These are phyloP conservation scores for Platyura marginata DNA, from an alignment of 1,140 invertebrate species.

Conservation along the genomic window DNA sequence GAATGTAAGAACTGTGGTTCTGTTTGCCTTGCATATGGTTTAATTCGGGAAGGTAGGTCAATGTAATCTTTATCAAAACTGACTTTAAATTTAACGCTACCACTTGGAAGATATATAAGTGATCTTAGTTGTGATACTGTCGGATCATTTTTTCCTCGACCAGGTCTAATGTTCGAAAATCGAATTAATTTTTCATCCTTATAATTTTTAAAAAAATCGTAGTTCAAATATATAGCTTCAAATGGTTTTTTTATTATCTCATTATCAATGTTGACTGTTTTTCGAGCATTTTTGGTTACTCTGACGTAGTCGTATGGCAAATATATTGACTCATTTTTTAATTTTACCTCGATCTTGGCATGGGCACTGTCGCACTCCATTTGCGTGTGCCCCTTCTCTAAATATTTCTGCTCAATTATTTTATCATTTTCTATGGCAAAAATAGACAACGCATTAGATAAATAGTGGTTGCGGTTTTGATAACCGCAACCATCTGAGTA, in stretches of 20 bases:
- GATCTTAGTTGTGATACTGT: not conserved
- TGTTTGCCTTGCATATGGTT: not conserved
- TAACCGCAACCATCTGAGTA: slow-evolving; percentile 8
- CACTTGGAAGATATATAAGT: not conserved
- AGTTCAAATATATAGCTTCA: not conserved
- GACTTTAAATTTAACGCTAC: not conserved
- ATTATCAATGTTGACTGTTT: not conserved
- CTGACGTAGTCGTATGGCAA: slow-evolving; percentile 9
- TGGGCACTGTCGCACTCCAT: slow-evolving; percentile 18
- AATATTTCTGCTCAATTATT: slow-evolving; percentile 18
- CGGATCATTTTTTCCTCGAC: not conserved
- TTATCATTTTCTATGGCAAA: slow-evolving; percentile 8
- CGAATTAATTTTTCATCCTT: not conserved
- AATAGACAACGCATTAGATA: slow-evolving; percentile 15
- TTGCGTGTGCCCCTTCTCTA: slow-evolving; percentile 21
- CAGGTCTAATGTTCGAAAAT: not conserved
- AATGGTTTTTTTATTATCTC: not conserved
- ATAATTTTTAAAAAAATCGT: not conserved
- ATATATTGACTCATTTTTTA: slow-evolving; percentile 11
- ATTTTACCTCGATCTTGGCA: slow-evolving; percentile 9
- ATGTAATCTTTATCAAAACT: not conserved
- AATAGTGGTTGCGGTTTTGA: slow-evolving; percentile 10
- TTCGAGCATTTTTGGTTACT: slow-evolving; percentile 7
- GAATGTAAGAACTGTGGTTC: not conserved
- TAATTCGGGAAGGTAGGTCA: not conserved